These are phyloP conservation scores for Trachemys scripta DNA, from an alignment of 2,113 vertebrate genomes.

Conservation along the genomic window DNA sequence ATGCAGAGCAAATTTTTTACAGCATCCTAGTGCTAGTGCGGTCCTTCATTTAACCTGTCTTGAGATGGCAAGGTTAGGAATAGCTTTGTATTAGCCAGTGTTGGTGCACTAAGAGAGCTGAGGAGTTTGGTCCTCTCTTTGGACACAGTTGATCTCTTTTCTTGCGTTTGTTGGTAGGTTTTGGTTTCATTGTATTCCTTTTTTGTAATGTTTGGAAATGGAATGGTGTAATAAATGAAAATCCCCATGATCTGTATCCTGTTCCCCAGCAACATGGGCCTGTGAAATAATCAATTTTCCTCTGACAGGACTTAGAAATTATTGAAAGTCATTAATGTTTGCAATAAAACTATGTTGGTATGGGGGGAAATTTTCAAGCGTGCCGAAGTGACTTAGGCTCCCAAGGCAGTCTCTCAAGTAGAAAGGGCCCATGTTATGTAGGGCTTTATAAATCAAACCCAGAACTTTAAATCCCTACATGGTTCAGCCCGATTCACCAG, in stretches of 20 bases:
- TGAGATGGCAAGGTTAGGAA: not conserved
- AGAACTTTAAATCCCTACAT: not conserved
- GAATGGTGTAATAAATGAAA: not conserved
- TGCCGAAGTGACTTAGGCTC: not conserved
- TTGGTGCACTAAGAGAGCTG: not conserved
- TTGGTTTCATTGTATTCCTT: not conserved
- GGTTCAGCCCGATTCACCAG: not conserved
- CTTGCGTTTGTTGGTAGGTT: not conserved
- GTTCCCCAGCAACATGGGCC: not conserved
- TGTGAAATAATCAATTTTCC: not conserved
- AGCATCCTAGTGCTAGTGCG: not conserved
- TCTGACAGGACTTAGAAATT: conserved; percentile 22
- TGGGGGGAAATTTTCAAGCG: not conserved
- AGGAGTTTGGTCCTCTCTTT: not conserved
- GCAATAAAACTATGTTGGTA: conserved; percentile 1
- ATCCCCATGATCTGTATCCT: not conserved
- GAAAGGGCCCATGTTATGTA: not conserved
- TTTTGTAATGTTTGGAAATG: not conserved
- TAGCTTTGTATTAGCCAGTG: not conserved
- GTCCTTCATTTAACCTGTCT: not conserved
- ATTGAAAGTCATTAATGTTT: conserved; percentile 46
- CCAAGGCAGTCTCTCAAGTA: not conserved
- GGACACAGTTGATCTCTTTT: not conserved
- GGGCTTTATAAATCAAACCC: not conserved
- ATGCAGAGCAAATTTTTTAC: not conserved